Conservation (phyloP, 1,140 invertebrate genomes). For the Ctenoplectra terminalis region DNA sequence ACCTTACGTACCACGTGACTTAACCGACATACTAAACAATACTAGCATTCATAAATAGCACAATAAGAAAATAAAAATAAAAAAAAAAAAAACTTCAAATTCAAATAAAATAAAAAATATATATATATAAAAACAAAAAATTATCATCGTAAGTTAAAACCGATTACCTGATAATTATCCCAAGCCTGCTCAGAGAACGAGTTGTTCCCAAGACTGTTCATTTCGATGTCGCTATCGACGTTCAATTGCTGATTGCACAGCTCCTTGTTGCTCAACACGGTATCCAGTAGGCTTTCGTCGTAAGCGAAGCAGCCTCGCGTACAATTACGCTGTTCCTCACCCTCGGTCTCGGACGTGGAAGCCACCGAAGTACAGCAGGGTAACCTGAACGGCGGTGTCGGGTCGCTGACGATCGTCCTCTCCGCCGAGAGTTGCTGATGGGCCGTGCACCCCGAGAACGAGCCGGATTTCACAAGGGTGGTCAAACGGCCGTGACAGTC, state of each 20-base stretch:
- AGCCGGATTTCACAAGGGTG: slow-evolving; percentile 86
- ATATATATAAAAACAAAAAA: too few relatives aligned
- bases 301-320: slow-evolving; percentile 58
- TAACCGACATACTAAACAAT: too few relatives aligned
- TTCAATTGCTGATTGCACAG: slow-evolving; percentile 69
- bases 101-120: too few relatives aligned
- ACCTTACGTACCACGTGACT: too few relatives aligned
- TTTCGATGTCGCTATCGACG: slow-evolving; percentile 81
- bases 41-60: too few relatives aligned
- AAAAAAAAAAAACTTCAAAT: too few relatives aligned
- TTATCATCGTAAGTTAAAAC: too few relatives aligned
- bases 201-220: slow-evolving; percentile 84
- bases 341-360: slow-evolving; percentile 80
- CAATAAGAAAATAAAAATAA: too few relatives aligned
- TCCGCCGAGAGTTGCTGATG: slow-evolving; percentile 83
- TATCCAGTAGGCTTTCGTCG: slow-evolving; percentile 73
- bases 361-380: slow-evolving; percentile 70
- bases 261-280: slow-evolving; percentile 71
- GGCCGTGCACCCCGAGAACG: slow-evolving; percentile 85
- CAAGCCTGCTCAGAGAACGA: slow-evolving; percentile 94
- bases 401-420: slow-evolving; percentile 85
- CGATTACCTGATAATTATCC: slow-evolving; percentile 90
- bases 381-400: slow-evolving; percentile 81
- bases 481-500: slow-evolving; percentile 70
- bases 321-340: slow-evolving; percentile 74